Evolutionary conservation across 2,113 vertebrate species (phyloP).

Genomic region (Epinephelus fuscoguttatus): DNA sequence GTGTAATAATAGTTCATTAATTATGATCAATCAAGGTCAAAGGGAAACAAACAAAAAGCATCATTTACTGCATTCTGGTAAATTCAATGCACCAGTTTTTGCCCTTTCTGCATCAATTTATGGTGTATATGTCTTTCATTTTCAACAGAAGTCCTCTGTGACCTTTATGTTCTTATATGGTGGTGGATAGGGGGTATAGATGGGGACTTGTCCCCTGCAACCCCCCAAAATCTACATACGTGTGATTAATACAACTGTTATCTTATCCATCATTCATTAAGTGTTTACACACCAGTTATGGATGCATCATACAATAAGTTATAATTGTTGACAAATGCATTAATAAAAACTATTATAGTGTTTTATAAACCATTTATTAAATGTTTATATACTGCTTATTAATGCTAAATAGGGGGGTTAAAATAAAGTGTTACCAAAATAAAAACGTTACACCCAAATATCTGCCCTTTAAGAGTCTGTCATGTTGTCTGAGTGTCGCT

Average conservation of each 20-base stretch:
- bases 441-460: slow-evolving; percentile 9
- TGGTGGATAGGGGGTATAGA: no score
- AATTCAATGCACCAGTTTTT: no score
- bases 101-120: no score
- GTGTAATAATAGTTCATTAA: neutral
- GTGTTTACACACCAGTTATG: neutral
- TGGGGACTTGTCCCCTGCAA: no score
- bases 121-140: no score
- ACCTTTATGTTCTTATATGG: no score
- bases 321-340: neutral
- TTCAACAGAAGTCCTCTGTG: no score
- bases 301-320: neutral
- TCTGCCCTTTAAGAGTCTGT: neutral
- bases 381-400: neutral
- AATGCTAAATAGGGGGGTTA: slow-evolving; percentile 5
- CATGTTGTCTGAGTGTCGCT: neutral
- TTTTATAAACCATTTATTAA: neutral
- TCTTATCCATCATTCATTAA: neutral
- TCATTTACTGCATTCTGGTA: no score
- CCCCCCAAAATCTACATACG: no score
- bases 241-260: neutral
- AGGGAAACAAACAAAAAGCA: no score
- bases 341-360: neutral
- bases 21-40: neutral
- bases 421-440: slow-evolving; percentile 21